phyloP scores from a whole-genome alignment of 2,113 vertebrate genomes.

The Charadrius vociferus region DNA sequence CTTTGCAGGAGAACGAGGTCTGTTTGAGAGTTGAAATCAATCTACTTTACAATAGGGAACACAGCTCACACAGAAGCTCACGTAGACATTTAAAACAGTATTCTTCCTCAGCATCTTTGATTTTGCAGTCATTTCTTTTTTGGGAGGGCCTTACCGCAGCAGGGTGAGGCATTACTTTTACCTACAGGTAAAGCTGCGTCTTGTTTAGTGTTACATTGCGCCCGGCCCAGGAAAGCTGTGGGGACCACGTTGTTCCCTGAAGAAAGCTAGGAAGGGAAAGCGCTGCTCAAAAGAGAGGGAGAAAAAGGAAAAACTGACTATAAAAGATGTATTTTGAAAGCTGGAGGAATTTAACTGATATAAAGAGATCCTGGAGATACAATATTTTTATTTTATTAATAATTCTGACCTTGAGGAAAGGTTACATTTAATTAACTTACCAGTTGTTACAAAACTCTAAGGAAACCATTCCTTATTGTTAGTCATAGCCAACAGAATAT shows the following conservation, averaged over 20 bases:
- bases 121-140: neutral
- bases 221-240: neutral
- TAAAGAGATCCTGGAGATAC: constrained; percentile 17
- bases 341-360: constrained; percentile 11
- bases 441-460: neutral
- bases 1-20: neutral
- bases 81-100: neutral
- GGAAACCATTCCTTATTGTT: constrained; percentile 41
- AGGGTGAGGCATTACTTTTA: neutral
- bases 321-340: neutral
- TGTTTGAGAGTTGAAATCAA: neutral
- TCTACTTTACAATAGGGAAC: neutral
- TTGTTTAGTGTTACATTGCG: neutral
- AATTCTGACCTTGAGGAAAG: constrained; percentile 36
- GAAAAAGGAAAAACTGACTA: neutral
- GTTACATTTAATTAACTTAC: constrained; percentile 54
- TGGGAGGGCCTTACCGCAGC: neutral
- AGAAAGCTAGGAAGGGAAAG: neutral
- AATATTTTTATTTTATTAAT: constrained; percentile 26
- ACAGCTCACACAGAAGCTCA: neutral
- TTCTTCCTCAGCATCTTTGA: neutral
- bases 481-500: constrained; percentile 41
- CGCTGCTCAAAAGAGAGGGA: neutral
- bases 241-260: neutral
- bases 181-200: neutral